phyloP scores from a whole-genome alignment of 2,797 vertebrate genomes.

The Syncerus caffer region DNA sequence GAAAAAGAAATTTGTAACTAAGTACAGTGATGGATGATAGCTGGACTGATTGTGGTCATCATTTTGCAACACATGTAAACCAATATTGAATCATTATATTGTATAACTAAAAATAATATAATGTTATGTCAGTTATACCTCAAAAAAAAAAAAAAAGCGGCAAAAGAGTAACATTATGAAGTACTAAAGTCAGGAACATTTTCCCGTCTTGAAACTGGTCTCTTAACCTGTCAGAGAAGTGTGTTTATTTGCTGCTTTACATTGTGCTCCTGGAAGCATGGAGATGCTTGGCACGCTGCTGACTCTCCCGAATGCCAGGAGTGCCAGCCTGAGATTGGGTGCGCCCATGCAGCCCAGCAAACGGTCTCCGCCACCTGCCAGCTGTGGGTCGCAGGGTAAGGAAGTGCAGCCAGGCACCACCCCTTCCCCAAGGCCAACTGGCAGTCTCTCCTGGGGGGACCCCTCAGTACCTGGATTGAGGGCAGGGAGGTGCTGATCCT shows the following conservation, averaged over 20 bases:
- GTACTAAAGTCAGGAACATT: background rate
- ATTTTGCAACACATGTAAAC: background rate
- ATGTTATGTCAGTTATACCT: background rate
- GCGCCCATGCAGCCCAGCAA: rapidly evolving
- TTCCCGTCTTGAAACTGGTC: background rate
- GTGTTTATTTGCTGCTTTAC: background rate
- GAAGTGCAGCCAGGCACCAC: background rate
- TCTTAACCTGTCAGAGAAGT: background rate
- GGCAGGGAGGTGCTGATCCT: background rate
- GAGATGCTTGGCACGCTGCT: rapidly evolving
- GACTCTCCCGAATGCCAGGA: background rate
- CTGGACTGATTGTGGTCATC: background rate
- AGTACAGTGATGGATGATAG: background rate
- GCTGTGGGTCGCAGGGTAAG: rapidly evolving
- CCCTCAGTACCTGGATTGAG: background rate
- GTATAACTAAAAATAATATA: background rate
- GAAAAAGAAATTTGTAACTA: background rate
- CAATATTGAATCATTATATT: background rate
- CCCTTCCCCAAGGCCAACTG: background rate
- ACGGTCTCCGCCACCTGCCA: background rate
- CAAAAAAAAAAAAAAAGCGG: background rate
- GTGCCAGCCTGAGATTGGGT: rapidly evolving
- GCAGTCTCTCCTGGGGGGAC: background rate
- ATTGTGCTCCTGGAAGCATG: background rate
- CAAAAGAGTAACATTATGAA: background rate